Evolutionary conservation across 2,888 invertebrate genomes (phyloP).

Genomic region (Chymomyza amoena): DNA sequence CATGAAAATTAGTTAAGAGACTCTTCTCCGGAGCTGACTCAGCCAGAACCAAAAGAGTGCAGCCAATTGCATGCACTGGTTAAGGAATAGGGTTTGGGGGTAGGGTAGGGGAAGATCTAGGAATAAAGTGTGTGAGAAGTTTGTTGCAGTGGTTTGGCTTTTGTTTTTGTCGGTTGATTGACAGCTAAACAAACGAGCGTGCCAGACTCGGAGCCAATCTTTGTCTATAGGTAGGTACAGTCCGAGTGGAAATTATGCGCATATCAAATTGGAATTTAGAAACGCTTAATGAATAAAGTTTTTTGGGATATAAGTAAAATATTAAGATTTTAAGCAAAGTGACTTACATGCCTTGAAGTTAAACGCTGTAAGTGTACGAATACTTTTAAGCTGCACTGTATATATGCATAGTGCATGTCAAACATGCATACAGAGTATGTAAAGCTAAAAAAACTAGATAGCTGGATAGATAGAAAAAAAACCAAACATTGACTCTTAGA

Average conservation of each 20-base stretch:
- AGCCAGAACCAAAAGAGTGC: conserved; percentile 8
- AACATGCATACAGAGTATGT: too few species aligned
- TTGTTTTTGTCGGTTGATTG: conserved; percentile 44
- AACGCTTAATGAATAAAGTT: too few species aligned
- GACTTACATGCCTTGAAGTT: too few species aligned
- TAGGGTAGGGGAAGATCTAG: too few species aligned
- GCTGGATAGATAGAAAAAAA: background rate
- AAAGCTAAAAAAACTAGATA: background rate
- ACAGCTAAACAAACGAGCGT: conserved; percentile 32
- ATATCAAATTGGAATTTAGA: too few species aligned
- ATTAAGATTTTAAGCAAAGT: too few species aligned
- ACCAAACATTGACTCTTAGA: background rate
- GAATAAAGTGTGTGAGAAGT: background rate
- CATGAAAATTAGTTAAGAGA: conserved; percentile 56
- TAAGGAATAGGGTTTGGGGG: too few species aligned
- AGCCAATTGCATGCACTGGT: conserved; percentile 4
- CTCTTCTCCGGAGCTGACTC: conserved; percentile 7
- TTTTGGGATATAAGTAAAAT: too few species aligned
- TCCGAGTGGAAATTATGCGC: background rate
- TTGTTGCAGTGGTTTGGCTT: conserved; percentile 3
- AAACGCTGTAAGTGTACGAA: background rate
- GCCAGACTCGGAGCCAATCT: background rate
- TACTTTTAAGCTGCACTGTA: too few species aligned
- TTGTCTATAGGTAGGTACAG: background rate
- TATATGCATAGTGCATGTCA: too few species aligned